Conservation (phyloP, 2,888 invertebrate genomes). For the Eutolmus rufibarbis region DNA sequence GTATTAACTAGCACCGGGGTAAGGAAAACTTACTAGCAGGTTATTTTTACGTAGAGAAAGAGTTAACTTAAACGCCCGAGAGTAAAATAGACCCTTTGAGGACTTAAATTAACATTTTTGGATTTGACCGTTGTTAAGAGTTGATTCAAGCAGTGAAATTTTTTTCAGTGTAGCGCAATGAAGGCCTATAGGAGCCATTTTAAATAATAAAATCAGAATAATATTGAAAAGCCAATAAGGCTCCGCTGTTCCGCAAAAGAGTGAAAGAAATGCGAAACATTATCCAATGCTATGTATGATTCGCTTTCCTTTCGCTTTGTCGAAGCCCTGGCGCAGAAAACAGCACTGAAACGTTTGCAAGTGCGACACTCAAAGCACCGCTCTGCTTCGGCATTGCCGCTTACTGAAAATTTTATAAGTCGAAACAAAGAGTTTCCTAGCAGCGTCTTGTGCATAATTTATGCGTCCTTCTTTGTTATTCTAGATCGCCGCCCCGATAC, state of each 20-base stretch:
- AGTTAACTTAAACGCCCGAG: too few relatives aligned
- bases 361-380: neutral
- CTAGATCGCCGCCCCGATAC: constrained; percentile 30
- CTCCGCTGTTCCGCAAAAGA: neutral
- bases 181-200: too few relatives aligned
- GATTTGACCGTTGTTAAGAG: too few relatives aligned
- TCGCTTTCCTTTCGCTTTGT: too few relatives aligned
- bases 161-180: too few relatives aligned
- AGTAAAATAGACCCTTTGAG: too few relatives aligned
- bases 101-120: too few relatives aligned
- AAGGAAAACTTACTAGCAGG: too few relatives aligned
- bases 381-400: neutral
- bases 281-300: neutral
- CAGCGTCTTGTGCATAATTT: constrained; percentile 13
- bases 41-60: too few relatives aligned
- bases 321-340: neutral
- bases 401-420: constrained; percentile 2
- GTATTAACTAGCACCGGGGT: too few relatives aligned
- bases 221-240: neutral
- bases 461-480: constrained; percentile 24
- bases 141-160: too few relatives aligned
- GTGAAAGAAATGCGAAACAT: neutral
- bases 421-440: neutral
- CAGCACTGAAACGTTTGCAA: neutral
- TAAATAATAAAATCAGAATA: too few relatives aligned